These are phyloP conservation scores for Dastarcus helophoroides DNA, from an alignment of 2,888 invertebrate genomes.

Conservation along the genomic window DNA sequence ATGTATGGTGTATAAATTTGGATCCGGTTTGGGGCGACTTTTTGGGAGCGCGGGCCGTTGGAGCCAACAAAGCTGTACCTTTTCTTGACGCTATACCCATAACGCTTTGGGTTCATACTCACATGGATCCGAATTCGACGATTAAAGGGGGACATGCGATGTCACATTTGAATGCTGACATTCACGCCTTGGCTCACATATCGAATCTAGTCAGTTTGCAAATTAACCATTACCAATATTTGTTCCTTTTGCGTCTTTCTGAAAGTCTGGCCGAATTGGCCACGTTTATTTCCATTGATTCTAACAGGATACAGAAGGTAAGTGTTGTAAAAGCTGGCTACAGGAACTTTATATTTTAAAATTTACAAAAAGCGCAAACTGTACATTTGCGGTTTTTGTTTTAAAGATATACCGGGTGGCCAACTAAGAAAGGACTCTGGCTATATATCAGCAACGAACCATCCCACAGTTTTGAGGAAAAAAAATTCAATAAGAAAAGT, in stretches of 20 bases:
- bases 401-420: too few relatives aligned
- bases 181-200: slow-evolving; percentile 72
- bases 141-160: slow-evolving; percentile 15
- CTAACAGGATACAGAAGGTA: slow-evolving; percentile 55
- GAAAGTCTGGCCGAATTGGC: slow-evolving; percentile 72
- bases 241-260: slow-evolving; percentile 74
- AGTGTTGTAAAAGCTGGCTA: too few relatives aligned
- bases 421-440: too few relatives aligned
- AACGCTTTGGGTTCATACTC: slow-evolving; percentile 66
- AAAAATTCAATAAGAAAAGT: too few relatives aligned
- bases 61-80: slow-evolving; percentile 62
- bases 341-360: too few relatives aligned
- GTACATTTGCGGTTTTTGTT: too few relatives aligned
- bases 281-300: slow-evolving; percentile 68
- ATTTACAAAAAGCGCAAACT: too few relatives aligned
- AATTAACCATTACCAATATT: slow-evolving; percentile 86
- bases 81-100: slow-evolving; percentile 79
- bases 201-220: slow-evolving; percentile 79
- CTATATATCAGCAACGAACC: too few relatives aligned
- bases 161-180: slow-evolving; percentile 44
- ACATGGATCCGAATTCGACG: slow-evolving; percentile 36
- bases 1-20: slow-evolving; percentile 77
- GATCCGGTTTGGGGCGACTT: slow-evolving; percentile 94
- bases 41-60: slow-evolving; percentile 66
- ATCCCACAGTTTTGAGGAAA: too few relatives aligned